Base-by-base conservation (phyloP, 2,888 invertebrate genomes). In the Lomographa bimaculata region DNA sequence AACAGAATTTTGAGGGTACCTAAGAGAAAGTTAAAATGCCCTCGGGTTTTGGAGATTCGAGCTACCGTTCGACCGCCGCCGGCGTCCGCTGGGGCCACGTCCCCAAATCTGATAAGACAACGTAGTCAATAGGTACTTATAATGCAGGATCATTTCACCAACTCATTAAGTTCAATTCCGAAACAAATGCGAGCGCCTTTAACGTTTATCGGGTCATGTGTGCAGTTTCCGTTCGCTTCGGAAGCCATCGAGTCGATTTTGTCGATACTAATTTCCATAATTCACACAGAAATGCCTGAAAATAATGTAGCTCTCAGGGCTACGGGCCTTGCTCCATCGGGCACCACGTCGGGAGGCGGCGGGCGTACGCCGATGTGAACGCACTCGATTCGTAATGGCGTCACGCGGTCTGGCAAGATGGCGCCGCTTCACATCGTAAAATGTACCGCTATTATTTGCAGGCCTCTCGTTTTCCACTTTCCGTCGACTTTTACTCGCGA, bases 391-490 rank as follows among this genome's bases (percentile, higher is more conserved):
- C 62, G 74, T 71, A 79, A 82, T 82, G 86, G 89, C 89, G 89
- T 82, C 89, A 87, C 78, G 87, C 89, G 75, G 89, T 89, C 89
- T 89, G 70, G 71, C 73, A 83, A 84, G 75, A 84, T 84, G 83
- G 86, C 82, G 75, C 67, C 66, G 68, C 64, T 48, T 57, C 57
- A 49, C 55, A 59, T 64, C 64, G 60, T 61, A 57, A 66, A 74
- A 74, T 64, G 64, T 64, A 65, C 72, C 62, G 64, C 67, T 58
- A 69, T 75, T 74, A 75, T 74, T 70, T 70, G 60, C 66, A 74
- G 63, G 57, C 58, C 64, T 55, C 65, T 64, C 69, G 51, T 60
- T 66, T 71, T 60, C 62, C 58, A 68, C 61, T 68, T 63, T 65
- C 53, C 57, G 54, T 54, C 53, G 55, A 60, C 54, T 52, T 64